Evolutionary conservation across 2,797 vertebrate species (phyloP), one percentile per base, ranked within the genome.

Genomic region (Mormyrus hasselquistii): DNA sequence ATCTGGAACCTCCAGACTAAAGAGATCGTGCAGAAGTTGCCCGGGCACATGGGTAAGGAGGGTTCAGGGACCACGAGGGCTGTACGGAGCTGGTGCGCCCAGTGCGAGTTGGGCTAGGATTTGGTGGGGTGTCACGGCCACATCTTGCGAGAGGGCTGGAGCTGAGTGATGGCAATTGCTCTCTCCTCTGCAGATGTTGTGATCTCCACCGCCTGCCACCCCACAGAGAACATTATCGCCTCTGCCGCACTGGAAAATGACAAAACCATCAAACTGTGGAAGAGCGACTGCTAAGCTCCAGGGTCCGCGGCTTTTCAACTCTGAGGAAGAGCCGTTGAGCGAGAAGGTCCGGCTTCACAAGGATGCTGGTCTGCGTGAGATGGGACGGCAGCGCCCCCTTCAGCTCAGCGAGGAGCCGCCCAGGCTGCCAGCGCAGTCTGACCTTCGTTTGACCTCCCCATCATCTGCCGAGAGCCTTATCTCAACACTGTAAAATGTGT

Each of bases 231-330:
- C 96, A 99, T 99, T 96, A 98, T 99, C 0, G 99, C 99, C 0
- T 99, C 99, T 0, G 99, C 99, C 0, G 98, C 99, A 12, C 95
- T 99, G 95, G 99, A 99, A 96, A 99, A 99, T 0, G 99, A 99
- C 97, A 99, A 99, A 95, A 99, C 98, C 92, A 99, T 99, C 95
- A 99, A 99, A 94, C 96, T 99, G 94, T 99, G 99, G 99, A 99
- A 96, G 96, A 99, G 99, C 91, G 99, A 99, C 96, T 99, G 98
- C 95, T 99, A 97, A 97, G 90, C 90, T 89, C 22, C 29, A 47
- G 10, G 52, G 86, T 29, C n/a, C 2, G 29, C 19, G 2, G 92
- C 92, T 92, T 86, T 91, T 91, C 22, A 87, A 19, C 14, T 34
- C 88, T 38, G 8, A 76, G n/a, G 47, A 52, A 3, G 44, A 85